These are phyloP conservation scores for Coryphaenoides rupestris DNA, from an alignment of 2,113 vertebrate genomes.

Conservation along the genomic window DNA sequence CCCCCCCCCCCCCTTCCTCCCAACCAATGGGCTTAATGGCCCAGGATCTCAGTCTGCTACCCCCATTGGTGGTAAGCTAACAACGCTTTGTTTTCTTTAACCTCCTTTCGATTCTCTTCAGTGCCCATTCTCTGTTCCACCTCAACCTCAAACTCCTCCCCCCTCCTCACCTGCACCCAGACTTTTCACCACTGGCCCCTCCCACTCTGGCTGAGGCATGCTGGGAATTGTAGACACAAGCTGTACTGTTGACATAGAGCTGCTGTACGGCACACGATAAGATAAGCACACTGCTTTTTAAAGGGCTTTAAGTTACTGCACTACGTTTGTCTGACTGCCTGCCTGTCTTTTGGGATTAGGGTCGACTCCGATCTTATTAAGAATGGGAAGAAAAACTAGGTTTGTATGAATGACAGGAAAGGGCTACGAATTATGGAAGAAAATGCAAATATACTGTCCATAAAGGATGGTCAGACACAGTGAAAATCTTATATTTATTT, in stretches of 20 bases:
- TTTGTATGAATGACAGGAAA: neutral
- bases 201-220: slow-evolving; percentile 50
- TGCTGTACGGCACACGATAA: slow-evolving; percentile 20
- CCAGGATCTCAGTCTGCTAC: slow-evolving; percentile 99
- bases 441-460: neutral
- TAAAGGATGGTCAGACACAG: neutral
- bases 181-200: slow-evolving; percentile 36
- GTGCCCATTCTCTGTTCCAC: slow-evolving; percentile 54
- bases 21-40: slow-evolving; percentile 88
- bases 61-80: slow-evolving; percentile 94
- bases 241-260: slow-evolving; percentile 26
- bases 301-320: slow-evolving; percentile 22
- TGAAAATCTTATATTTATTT: too few species aligned
- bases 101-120: slow-evolving; percentile 32
- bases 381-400: neutral
- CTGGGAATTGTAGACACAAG: slow-evolving; percentile 48
- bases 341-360: neutral
- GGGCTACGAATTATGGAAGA: neutral
- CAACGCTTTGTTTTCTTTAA: slow-evolving; percentile 73
- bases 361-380: neutral
- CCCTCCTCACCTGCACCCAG: slow-evolving; percentile 25
- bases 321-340: neutral
- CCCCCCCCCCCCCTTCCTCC: slow-evolving; percentile 66
- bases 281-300: slow-evolving; percentile 36
- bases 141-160: slow-evolving; percentile 15